Conservation (phyloP, 2,888 invertebrate species). For the Erannis defoliaria region DNA sequence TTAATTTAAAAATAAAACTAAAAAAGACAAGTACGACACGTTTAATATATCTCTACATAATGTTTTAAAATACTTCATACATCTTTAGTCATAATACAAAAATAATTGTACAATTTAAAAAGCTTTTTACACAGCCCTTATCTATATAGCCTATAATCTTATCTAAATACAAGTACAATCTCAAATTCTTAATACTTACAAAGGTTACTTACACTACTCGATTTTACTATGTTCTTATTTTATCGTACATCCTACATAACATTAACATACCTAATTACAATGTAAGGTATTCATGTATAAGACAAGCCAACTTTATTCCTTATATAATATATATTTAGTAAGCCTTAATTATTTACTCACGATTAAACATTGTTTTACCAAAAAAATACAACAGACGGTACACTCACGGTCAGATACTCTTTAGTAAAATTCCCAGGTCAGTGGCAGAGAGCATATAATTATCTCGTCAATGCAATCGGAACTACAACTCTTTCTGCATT, state of each 20-base stretch:
- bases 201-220: slow-evolving; percentile 3
- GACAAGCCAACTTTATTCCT: not conserved
- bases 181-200: slow-evolving; percentile 19
- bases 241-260: slow-evolving; percentile 1
- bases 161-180: slow-evolving; percentile 18
- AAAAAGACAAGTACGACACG: slow-evolving; percentile 35
- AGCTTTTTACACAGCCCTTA: slow-evolving; percentile 48
- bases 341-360: no score
- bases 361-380: no score
- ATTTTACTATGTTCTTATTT: slow-evolving; percentile 6
- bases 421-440: no score
- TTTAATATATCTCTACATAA: slow-evolving; percentile 50
- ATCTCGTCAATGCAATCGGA: no score
- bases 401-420: no score
- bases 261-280: not conserved
- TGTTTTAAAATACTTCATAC: slow-evolving; percentile 51
- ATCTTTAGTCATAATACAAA: slow-evolving; percentile 63
- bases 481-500: no score
- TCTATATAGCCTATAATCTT: no score
- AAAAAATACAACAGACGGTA: no score
- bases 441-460: no score
- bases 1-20: slow-evolving; percentile 13
- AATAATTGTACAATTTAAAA: slow-evolving; percentile 63
- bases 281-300: not conserved
- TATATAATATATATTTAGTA: no score